Base-by-base conservation (phyloP, 2,888 invertebrate species). In the Nudaria mundana region DNA sequence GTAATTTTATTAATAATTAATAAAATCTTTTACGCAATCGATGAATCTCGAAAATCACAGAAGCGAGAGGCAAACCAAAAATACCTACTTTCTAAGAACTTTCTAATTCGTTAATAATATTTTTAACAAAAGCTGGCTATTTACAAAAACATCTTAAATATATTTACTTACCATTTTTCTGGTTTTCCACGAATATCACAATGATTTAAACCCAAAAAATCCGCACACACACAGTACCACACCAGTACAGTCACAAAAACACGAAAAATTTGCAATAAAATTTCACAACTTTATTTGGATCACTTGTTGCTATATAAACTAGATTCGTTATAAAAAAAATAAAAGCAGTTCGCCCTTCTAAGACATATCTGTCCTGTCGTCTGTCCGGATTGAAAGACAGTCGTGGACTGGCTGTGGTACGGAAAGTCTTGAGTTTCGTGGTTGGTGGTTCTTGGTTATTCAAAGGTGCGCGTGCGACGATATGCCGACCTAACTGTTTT, bases 401-500 rank as follows among this genome's bases (percentile, higher is more conserved):
- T 78, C 71, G 77, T 77, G 81, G 84, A 88, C 87, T 88, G 84
- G 71, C 68, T 65, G 66, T 45, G 56, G 54, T 61, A 45, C 73
- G 72, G 75, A 81, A 82, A 82, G 78, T 75, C 58, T 58, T 58
- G 54, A 48, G 28, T 13, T 28, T 28, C 28, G 28, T 28, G 67
- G 68, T 69, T 66, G 59, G 70, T 64, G 57, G 71, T 66, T 66
- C 62, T 80, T 81, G 74, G 68, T 69, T 53, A 81, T 81, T 79
- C 83, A 60, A 66, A 66, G 70, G 73, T 76, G 85, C 85, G 81
- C 70, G 43, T 46, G 73, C 76, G 84, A 62, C 64, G 66, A 67
- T 67, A 67, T 63, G 68, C 63, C 66, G 78, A 70, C 71, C 71
- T 79, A 81, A 82, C 83, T 80, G 83, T 82, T 77, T 86, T 83